A percentile compares a stretch with the other conserved stretches of the same genome.
Conservation (phyloP, 2,113 vertebrate species). For the Macquaria ambigua region DNA sequence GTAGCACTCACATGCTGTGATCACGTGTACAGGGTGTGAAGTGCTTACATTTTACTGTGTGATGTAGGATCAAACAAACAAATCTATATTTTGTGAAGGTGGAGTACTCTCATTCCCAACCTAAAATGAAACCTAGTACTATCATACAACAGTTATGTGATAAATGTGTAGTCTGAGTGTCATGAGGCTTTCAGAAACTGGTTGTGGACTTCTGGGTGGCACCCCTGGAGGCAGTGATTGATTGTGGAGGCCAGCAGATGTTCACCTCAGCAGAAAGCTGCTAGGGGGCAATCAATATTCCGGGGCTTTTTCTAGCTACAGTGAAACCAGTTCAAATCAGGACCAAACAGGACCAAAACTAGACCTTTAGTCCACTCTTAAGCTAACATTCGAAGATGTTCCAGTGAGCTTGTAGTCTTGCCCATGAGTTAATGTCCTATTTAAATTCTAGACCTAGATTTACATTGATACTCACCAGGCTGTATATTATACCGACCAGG, state of each 20-base stretch:
- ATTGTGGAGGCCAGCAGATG: slow-evolving; percentile 62
- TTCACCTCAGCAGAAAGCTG: slow-evolving; percentile 77
- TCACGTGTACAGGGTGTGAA: slow-evolving; percentile 9
- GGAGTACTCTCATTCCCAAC: background rate
- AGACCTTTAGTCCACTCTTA: background rate
- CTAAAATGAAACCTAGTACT: background rate
- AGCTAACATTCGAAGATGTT: slow-evolving; percentile 6
- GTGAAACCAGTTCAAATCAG: slow-evolving; percentile 30
- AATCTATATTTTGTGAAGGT: slow-evolving; percentile 12
- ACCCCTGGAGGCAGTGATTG: slow-evolving; percentile 69
- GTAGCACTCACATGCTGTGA: background rate
- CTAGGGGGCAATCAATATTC: slow-evolving; percentile 48
- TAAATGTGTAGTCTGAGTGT: slow-evolving; percentile 31
- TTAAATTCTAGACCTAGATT: slow-evolving; percentile 51
- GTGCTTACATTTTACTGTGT: slow-evolving; percentile 1
- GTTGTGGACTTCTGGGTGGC: slow-evolving; percentile 56
- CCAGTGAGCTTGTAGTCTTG: background rate
- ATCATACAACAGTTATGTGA: background rate
- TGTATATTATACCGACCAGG: slow-evolving; percentile 27
- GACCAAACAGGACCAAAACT: background rate
- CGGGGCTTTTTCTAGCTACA: slow-evolving; percentile 14
- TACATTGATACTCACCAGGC: slow-evolving; percentile 35
- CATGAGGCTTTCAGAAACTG: slow-evolving; percentile 39
- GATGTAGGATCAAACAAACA: background rate
- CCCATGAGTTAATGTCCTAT: slow-evolving; percentile 45